A percentile compares a stretch with the other conserved stretches of the same genome.
Conservation (phyloP, 2,888 invertebrate genomes). For the Synergus gifuensis region DNA sequence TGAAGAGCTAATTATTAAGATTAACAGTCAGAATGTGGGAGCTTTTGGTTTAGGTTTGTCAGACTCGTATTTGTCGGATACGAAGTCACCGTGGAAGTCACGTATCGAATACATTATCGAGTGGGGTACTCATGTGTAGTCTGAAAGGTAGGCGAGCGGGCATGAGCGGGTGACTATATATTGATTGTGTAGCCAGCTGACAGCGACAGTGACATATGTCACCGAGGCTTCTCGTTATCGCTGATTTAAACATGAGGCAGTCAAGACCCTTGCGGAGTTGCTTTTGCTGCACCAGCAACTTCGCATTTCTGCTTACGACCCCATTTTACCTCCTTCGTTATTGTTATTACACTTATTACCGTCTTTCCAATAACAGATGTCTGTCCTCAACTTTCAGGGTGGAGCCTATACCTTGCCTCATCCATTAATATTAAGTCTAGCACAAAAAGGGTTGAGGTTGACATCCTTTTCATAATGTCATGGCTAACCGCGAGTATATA, state of each 20-base stretch:
- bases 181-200: slow-evolving; percentile 78
- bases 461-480: neutral
- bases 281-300: slow-evolving; percentile 66
- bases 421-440: neutral
- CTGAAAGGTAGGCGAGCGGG: slow-evolving; percentile 66
- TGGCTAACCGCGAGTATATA: neutral
- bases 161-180: slow-evolving; percentile 66
- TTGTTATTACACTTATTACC: slow-evolving; percentile 40
- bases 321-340: slow-evolving; percentile 37
- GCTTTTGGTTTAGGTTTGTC: slow-evolving; percentile 39
- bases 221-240: slow-evolving; percentile 78
- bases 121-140: slow-evolving; percentile 68
- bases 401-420: neutral
- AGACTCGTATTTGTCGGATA: slow-evolving; percentile 59
- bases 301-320: slow-evolving; percentile 49
- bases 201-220: slow-evolving; percentile 78
- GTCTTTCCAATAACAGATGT: slow-evolving; percentile 12
- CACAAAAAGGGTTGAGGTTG: neutral
- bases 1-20: neutral
- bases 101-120: slow-evolving; percentile 77
- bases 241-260: slow-evolving; percentile 78
- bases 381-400: slow-evolving; percentile 9
- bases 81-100: slow-evolving; percentile 65
- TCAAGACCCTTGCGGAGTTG: slow-evolving; percentile 70
- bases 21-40: neutral